Evolutionary conservation across 2,797 vertebrate genomes (phyloP).

Genomic region (Telmatherina bonti): DNA sequence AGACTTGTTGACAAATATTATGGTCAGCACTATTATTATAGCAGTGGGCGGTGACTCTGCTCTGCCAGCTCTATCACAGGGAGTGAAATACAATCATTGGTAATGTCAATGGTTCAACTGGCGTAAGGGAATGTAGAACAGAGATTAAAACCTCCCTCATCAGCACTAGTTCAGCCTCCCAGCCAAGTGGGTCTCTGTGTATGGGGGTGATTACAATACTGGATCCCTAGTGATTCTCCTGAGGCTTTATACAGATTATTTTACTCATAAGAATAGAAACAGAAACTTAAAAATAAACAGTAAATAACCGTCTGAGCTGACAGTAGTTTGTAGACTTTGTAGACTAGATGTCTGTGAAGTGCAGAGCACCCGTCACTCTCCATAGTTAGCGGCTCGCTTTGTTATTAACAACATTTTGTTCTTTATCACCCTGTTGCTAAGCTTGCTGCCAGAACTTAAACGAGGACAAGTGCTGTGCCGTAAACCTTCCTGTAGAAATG

Average conservation of each 20-base stretch:
- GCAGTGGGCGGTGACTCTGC: slow-evolving; percentile 47
- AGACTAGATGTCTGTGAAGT: slow-evolving; percentile 25
- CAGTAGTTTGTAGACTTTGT: slow-evolving; percentile 12
- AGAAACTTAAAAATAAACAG: slow-evolving; percentile 18
- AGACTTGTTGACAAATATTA: slow-evolving; percentile 61
- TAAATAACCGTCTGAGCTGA: slow-evolving; percentile 22
- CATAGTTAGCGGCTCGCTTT: slow-evolving; percentile 50
- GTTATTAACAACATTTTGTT: slow-evolving; percentile 68
- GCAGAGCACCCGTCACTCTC: slow-evolving; percentile 47
- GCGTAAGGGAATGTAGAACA: slow-evolving; percentile 18
- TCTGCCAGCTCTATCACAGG: slow-evolving; percentile 37
- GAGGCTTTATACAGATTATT: slow-evolving; percentile 27
- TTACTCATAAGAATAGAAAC: slow-evolving; percentile 19
- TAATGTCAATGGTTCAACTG: slow-evolving; percentile 33
- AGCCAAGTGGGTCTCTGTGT: slow-evolving; percentile 27
- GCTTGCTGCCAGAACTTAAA: slow-evolving; percentile 49
- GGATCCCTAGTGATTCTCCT: slow-evolving; percentile 5
- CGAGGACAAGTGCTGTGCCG: slow-evolving; percentile 15
- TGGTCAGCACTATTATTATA: slow-evolving; percentile 70
- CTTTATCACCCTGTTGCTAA: slow-evolving; percentile 61
- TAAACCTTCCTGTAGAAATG: slow-evolving; percentile 49
- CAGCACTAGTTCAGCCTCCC: neutral
- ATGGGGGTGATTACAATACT: slow-evolving; percentile 30
- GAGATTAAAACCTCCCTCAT: slow-evolving; percentile 42
- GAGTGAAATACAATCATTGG: slow-evolving; percentile 55